Conservation (phyloP, 1,140 invertebrate species). For the Melanaphis sacchari region DNA sequence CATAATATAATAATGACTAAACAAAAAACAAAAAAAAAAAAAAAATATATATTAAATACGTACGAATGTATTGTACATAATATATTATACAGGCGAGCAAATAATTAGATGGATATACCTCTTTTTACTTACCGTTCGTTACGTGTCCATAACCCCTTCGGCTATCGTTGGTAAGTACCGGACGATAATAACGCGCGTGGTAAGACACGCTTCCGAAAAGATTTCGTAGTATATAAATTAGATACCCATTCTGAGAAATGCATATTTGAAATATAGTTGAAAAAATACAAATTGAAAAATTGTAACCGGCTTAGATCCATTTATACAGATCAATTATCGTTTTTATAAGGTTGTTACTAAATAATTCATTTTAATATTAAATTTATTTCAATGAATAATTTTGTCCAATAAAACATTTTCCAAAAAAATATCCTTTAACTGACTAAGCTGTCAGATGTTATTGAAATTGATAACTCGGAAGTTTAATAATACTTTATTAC, state of each 20-base stretch:
- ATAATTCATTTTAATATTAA: background rate
- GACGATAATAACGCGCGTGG: background rate
- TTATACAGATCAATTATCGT: background rate
- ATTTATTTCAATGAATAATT: background rate
- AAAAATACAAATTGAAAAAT: background rate
- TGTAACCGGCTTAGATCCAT: background rate
- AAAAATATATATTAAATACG: background rate
- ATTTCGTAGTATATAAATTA: background rate
- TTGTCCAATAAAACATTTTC: background rate
- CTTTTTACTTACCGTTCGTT: background rate
- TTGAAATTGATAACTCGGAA: background rate
- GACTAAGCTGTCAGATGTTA: background rate
- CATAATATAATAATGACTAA: conserved; percentile 2
- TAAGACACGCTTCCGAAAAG: background rate
- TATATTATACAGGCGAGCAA: background rate
- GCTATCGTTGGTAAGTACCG: background rate
- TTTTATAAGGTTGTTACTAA: background rate
- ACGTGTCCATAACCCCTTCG: background rate
- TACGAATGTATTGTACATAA: background rate
- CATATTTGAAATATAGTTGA: background rate
- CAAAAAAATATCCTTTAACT: background rate
- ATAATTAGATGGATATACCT: background rate
- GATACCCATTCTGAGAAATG: background rate
- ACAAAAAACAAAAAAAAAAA: background rate
- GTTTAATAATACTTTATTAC: background rate